Evolutionary conservation across 2,113 vertebrate species (phyloP).

Genomic region (Phalacrocorax carbo): DNA sequence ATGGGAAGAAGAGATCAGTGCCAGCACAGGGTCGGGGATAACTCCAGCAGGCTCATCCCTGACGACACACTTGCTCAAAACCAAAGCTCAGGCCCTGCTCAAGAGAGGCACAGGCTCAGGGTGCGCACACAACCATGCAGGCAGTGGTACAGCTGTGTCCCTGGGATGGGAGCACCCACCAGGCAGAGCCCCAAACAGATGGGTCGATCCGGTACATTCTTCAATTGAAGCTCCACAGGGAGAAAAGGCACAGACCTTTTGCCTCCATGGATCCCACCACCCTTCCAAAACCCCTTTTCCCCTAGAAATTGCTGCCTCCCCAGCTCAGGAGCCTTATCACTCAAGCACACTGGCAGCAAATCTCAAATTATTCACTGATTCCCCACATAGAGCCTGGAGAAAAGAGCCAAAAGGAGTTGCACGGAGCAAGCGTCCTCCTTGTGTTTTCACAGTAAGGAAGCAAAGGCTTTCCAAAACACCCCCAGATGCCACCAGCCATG

Average conservation of each 20-base stretch:
- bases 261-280: not conserved
- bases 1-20: not conserved
- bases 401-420: not conserved
- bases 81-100: not conserved
- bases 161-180: rapidly evolving
- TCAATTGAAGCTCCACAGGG: not conserved
- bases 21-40: rapidly evolving
- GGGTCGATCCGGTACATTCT: not conserved
- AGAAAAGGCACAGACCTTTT: not conserved
- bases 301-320: not conserved
- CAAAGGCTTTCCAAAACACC: not conserved
- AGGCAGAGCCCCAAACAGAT: not conserved
- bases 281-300: not conserved
- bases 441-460: not conserved
- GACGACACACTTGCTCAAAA: not conserved
- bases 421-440: rapidly evolving
- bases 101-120: not conserved
- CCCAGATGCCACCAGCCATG: not conserved
- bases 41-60: not conserved
- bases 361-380: not conserved
- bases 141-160: not conserved
- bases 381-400: not conserved
- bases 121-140: not conserved
- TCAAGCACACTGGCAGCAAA: not conserved
- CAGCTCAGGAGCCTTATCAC: rapidly evolving